Evolutionary conservation across 2,113 vertebrate species (phyloP), one percentile per base, ranked within the genome.

Genomic region (Semicossyphus pulcher): DNA sequence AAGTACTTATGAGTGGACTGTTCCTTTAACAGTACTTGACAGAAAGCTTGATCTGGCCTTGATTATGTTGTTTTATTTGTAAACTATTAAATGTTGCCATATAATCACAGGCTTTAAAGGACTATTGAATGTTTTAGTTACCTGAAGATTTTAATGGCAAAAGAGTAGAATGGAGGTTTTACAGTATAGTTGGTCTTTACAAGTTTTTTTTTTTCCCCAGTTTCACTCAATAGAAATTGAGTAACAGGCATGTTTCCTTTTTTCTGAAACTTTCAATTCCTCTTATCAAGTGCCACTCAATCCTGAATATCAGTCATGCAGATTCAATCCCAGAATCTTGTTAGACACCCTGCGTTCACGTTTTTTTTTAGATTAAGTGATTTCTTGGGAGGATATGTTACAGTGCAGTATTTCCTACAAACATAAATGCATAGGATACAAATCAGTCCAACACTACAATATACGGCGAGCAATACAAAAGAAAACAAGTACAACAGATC

Each of bases 371-470:
- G 68, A 72, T 71, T 31, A 49, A 58, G 49, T 45, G 10, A 36
- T 73, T 72, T 71, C 45, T 60, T 48, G 69, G 63, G 71, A 81
- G 48, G 63, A 59, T 51, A 60, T 29, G 58, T 72, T 61, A 76
- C 70, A 71, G 62, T 63, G 77, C 75, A 86, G 61, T 68, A 53
- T 81, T 77, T 65, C 51, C 57, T 42, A 86, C 39, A 68, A 69
- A 82, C 56, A 42, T 54, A 76, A 85, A 92, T 91, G 89, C 92
- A 91, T 92, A 92, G 90, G 65, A 90, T 86, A 88, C 48, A 86
- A 86, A 80, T 86, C 75, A 79, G 61, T 82, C 65, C 58, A 77
- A 70, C 73, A 89, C 76, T 54, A 88, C 80, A 77, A 77, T 61
- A 80, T 37, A 86, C 41, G 7, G 63, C 76, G 52, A 85, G 80